These are phyloP conservation scores for Pachliopta kotzebuea DNA, from an alignment of 2,888 invertebrate species.

Conservation along the genomic window DNA sequence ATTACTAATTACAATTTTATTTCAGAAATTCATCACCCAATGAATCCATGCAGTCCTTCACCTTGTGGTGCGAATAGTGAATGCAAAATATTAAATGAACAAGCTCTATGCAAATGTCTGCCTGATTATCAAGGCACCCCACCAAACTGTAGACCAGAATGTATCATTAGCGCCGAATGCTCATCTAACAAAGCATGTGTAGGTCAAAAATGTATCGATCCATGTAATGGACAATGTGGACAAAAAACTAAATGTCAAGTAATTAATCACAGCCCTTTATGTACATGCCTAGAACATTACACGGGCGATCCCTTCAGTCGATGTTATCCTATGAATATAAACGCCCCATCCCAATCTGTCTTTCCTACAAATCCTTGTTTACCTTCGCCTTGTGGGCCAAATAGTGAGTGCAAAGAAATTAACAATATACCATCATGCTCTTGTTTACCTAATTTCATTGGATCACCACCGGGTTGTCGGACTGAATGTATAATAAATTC, in stretches of 20 bases:
- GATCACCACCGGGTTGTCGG: constrained; percentile 85
- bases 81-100: constrained; percentile 86
- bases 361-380: constrained; percentile 76
- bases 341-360: constrained; percentile 44
- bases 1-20: constrained; percentile 33
- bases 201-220: constrained; percentile 85
- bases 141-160: constrained; percentile 87
- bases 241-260: constrained; percentile 86
- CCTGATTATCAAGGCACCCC: constrained; percentile 83
- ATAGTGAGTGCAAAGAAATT: constrained; percentile 82
- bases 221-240: constrained; percentile 87
- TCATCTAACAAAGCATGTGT: constrained; percentile 83
- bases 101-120: constrained; percentile 86
- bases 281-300: constrained; percentile 81
- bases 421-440: constrained; percentile 83
- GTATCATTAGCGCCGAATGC: constrained; percentile 87
- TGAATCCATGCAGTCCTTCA: constrained; percentile 86
- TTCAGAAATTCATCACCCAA: constrained; percentile 55
- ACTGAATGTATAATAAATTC: constrained; percentile 86
- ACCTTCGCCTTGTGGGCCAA: constrained; percentile 84
- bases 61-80: constrained; percentile 92
- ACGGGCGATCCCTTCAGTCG: constrained; percentile 85
- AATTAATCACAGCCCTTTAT: constrained; percentile 86
- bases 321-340: constrained; percentile 65
- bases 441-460: constrained; percentile 83